Base-by-base conservation (phyloP, 1,140 invertebrate species). In the Odontomachus brunneus region DNA sequence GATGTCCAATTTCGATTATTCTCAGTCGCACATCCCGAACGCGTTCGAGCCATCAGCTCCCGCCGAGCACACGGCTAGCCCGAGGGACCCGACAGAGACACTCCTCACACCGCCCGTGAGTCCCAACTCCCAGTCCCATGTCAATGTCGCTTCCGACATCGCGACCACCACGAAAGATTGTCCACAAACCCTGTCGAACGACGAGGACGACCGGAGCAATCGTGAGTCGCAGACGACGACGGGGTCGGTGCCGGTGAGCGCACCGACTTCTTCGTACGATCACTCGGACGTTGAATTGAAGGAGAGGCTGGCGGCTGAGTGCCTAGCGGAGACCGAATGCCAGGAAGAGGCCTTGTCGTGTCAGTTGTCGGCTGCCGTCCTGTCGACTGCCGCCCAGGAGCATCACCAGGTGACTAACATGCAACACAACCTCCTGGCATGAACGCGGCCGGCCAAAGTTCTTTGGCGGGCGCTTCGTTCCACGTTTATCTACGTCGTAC, bases 331-430 rank as follows among this genome's bases (percentile, higher is more conserved):
- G 80, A 85, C 83, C 74, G 82, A 78, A 75, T 74, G 85, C 63
- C 84, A 89, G 75, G 84, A 89, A 86, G 88, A 85, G 81, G 85
- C 81, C 81, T 88, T 89, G 29, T 89, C 82, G 74, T 90, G 88
- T 88, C 84, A 85, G 81, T 89, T 91, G 89, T 83, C 86, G 85
- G 89, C 89, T 67, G 86, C 84, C 78, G 65, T 84, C 75, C 83
- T 73, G 74, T 82, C 83, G 65, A 63, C 85, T 78, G 83, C 67
- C 81, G 66, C 82, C 83, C 85, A 89, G 82, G 87, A 91, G 76
- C 87, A 91, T 86, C 90, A 91, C 73, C 92, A 94, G 93, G 93
- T 94, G 93, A 93, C 91, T 93, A 93, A 91, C 86, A 88, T 88
- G 89, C 86, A 89, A 91, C 88, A 89, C 89, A 89, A 91, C 80